Percentiles rank a stretch among this genome's conserved stretches.
These are phyloP conservation scores for Neomonachus schauinslandi DNA, from an alignment of 2,113 vertebrate species.

Conservation along the genomic window DNA sequence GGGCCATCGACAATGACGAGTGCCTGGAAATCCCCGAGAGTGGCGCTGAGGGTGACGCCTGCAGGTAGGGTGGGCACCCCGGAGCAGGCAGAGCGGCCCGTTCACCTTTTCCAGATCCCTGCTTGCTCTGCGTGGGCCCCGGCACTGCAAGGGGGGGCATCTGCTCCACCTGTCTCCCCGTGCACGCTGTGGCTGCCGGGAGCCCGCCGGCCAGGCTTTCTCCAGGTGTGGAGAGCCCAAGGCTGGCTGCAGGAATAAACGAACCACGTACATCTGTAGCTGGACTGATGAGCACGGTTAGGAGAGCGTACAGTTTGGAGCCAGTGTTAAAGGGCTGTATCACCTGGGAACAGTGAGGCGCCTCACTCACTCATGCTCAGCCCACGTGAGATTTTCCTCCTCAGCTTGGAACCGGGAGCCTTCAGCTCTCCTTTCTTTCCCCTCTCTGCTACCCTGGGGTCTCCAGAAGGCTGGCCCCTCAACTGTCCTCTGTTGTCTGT, in stretches of 20 bases:
- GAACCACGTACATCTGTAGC: neutral
- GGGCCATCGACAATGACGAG: slow-evolving; percentile 90
- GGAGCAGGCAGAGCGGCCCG: neutral
- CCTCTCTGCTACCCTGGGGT: too few species aligned
- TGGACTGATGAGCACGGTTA: rapidly evolving
- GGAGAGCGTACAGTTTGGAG: neutral
- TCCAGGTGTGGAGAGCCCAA: neutral
- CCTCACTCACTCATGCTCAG: neutral
- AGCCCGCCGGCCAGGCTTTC: neutral
- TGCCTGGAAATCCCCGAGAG: slow-evolving; percentile 88
- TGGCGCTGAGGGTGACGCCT: slow-evolving; percentile 85
- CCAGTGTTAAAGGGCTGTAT: rapidly evolving
- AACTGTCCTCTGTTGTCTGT: neutral
- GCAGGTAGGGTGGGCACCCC: slow-evolving; percentile 87
- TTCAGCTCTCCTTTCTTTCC: neutral
- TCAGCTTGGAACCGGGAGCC: neutral
- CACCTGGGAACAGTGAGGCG: rapidly evolving
- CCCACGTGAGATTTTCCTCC: rapidly evolving
- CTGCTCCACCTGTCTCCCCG: neutral
- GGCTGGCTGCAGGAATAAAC: neutral
- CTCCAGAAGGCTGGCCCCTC: neutral
- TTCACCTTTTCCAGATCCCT: neutral
- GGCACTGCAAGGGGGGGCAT: rapidly evolving
- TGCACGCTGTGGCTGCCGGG: neutral
- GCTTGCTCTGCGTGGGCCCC: neutral